Evolutionary conservation across 2,113 vertebrate species (phyloP), one percentile per base, ranked within the genome.

Genomic region (Sinocyclocheilus anophthalmus): DNA sequence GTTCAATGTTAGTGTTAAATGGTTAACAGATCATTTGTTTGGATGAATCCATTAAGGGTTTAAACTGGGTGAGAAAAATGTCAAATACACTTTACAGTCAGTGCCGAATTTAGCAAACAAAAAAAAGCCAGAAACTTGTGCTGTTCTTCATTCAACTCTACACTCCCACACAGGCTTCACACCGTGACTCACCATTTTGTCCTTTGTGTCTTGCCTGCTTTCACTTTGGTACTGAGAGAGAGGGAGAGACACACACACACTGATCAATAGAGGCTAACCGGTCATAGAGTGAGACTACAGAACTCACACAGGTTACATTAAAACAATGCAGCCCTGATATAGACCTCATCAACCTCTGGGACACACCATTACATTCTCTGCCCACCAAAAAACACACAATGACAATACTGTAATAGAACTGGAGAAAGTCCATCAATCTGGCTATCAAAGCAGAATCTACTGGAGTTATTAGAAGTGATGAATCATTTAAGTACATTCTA

Each of bases 151-250:
- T 69, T 18, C 3, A 73, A 73, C 70, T 42, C 22, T n/a, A 73
- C 4, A 73, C 4, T n/a, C 37, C 37, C 18, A 45, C 59, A 20
- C 83, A 72, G 53, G 82, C 48, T 69, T 20, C 77, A 26, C 77
- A 26, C 42, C 39, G 18, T 73, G 79, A 91, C 95, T 96, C 90
- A 97, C 96, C 95, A 94, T 95, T 93, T 94, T 96, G 75, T 97
- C 96, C 92, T 95, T 96, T 87, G 95, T 94, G 85, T 96, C 96
- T 88, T 94, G 94, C 88, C 95, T 96, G 92, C 88, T 93, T 90
- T 94, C 94, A 90, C 93, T 94, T 88, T 95, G 95, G 93, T 95
- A 95, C 97, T 95, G 92, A 81, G 65, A 90, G 76, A 37, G 0
- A 26, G 53, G 22, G 30, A 33, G 30, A 33, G 30, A 33, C 30